These are phyloP conservation scores for Bubalus kerabau DNA, from an alignment of 2,113 vertebrate species.

Conservation along the genomic window DNA sequence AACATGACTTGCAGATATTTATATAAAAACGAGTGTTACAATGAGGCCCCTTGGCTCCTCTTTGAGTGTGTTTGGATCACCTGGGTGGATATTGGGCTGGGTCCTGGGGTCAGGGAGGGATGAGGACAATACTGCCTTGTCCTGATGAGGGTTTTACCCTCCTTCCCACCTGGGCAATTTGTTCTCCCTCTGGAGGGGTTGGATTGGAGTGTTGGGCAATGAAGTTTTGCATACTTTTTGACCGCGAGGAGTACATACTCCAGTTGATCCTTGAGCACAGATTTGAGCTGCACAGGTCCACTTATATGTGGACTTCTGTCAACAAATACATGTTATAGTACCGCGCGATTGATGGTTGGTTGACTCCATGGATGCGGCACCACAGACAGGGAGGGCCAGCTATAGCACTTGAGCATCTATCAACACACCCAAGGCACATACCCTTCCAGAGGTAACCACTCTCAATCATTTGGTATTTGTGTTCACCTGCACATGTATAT, in stretches of 20 bases:
- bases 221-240: not conserved
- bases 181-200: not conserved
- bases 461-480: not conserved
- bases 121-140: not conserved
- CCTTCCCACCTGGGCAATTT: not conserved
- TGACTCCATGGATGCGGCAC: not conserved
- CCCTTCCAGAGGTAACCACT: not conserved
- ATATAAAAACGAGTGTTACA: constrained; percentile 77
- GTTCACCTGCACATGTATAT: not conserved
- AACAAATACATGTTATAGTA: not conserved
- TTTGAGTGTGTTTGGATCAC: constrained; percentile 44
- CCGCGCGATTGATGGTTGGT: not conserved
- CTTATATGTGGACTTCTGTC: not conserved
- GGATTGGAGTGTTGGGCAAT: not conserved
- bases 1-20: constrained; percentile 76
- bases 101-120: not conserved
- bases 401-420: not conserved
- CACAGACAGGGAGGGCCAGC: not conserved
- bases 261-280: not conserved
- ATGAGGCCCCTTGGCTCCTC: constrained; percentile 63
- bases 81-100: not conserved
- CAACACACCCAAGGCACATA: not conserved
- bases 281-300: not conserved
- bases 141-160: not conserved
- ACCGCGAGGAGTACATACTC: not conserved